Evolutionary conservation across 2,113 vertebrate genomes (phyloP).

Genomic region (Pseudonaja textilis): DNA sequence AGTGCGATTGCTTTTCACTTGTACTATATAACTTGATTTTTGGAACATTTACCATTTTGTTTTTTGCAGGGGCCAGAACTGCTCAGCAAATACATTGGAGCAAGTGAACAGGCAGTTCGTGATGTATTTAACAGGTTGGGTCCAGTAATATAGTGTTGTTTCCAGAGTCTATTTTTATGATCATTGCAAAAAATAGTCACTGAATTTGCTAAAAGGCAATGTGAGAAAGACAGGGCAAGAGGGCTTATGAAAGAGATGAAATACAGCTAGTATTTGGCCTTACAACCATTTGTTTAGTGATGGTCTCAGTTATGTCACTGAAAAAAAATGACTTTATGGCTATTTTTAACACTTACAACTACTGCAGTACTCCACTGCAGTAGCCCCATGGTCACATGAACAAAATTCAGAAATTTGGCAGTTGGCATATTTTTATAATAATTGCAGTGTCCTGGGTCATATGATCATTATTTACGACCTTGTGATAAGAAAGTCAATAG

Average conservation of each 20-base stretch:
- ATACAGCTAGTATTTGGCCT: background rate
- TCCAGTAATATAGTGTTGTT: slow-evolving; percentile 5
- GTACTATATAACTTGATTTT: background rate
- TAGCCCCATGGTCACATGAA: background rate
- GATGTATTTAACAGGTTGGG: slow-evolving; percentile 88
- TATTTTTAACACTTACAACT: background rate
- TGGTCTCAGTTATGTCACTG: background rate
- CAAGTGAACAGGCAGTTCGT: slow-evolving; percentile 93
- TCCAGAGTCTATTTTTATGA: background rate
- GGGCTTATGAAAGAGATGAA: slow-evolving; percentile 14
- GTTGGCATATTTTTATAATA: background rate
- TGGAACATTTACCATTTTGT: background rate
- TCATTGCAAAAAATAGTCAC: slow-evolving; percentile 23
- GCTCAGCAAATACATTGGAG: slow-evolving; percentile 97
- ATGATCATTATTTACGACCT: background rate
- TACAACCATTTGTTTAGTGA: background rate
- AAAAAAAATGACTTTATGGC: background rate
- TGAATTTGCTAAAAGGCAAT: slow-evolving; percentile 7
- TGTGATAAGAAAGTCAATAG: background rate
- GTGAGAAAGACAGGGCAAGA: background rate
- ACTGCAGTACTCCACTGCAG: too few relatives aligned
- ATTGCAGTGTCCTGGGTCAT: background rate
- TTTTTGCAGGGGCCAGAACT: slow-evolving; percentile 88
- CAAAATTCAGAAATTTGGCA: background rate
- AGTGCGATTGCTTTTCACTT: background rate